A percentile compares a stretch with the other conserved stretches of the same genome.
phyloP scores from a whole-genome alignment of 2,888 invertebrate genomes.

The Eupithecia exiguata region DNA sequence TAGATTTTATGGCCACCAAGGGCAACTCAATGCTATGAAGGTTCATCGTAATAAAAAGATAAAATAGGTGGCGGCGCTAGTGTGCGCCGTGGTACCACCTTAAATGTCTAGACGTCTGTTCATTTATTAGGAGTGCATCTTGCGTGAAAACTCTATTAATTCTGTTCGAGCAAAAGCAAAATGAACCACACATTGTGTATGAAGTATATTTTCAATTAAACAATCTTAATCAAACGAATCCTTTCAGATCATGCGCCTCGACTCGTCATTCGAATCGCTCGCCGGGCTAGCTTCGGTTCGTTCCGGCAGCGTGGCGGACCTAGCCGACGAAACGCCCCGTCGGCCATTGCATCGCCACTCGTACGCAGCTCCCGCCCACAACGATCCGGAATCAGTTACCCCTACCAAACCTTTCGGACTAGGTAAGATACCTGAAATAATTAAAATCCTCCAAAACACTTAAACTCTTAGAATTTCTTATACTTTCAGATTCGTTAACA shows the following conservation, averaged over 20 bases:
- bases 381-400: slow-evolving; percentile 82
- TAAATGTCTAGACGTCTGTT: neutral
- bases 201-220: neutral
- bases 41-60: too few relatives aligned
- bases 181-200: neutral
- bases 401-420: slow-evolving; percentile 92
- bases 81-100: too few relatives aligned
- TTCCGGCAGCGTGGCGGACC: slow-evolving; percentile 93
- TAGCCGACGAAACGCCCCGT: slow-evolving; percentile 86
- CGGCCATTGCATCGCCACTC: slow-evolving; percentile 77
- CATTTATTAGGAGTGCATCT: neutral
- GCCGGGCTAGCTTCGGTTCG: slow-evolving; percentile 86
- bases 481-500: slow-evolving; percentile 4
- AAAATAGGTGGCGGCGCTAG: too few relatives aligned
- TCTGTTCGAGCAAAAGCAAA: neutral
- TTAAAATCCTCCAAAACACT: slow-evolving; percentile 1
- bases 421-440: slow-evolving; percentile 82
- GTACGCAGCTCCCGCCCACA: slow-evolving; percentile 81
- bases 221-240: neutral
- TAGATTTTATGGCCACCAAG: too few relatives aligned
- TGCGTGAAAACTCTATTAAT: neutral
- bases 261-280: slow-evolving; percentile 91
- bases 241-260: slow-evolving; percentile 90
- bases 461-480: neutral
- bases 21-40: too few relatives aligned